Base-by-base conservation (phyloP, 2,888 invertebrate genomes). In the Congeria kusceri region DNA sequence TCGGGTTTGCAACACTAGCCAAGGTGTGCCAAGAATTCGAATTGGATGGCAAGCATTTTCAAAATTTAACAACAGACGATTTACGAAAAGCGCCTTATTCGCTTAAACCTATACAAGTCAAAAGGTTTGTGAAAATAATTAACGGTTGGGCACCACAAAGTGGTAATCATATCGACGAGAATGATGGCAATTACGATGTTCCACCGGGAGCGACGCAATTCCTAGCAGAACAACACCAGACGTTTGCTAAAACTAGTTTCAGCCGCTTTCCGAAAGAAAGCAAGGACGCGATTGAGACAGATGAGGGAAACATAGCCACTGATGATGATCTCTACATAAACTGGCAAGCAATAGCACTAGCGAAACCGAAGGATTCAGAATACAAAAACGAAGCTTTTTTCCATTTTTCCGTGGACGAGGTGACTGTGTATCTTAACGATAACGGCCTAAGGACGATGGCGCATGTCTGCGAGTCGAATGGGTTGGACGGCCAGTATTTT, bases 41-140 rank as follows among this genome's bases (percentile, higher is more conserved):
- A 23, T 66, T 85, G 2, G 83, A 85, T 47, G 85, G 85, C 1
- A 64, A 75, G 23, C 83, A 76, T 65, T 73, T 85, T 27, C 61
- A 59, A n/a, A 65, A 68, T 18, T 47, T 82, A 7, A 75, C 80
- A n/a, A 56, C 53, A 20, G 73, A 70, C 3, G 77, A 81, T 28
- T 28, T 85, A 3, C 29, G 39, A 18, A 32, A 74, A 20, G 80
- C 73, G 53, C 83, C 83, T 15, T 82, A 81, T 57, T 23, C 56
- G 9, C 56, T 85, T 62, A 76, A 72, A 20, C 68, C 71, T 72
- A 73, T 81, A 66, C 74, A 85, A 62, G 66, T 80, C 20, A 64
- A 67, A 15, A 81, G 80, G 64, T 46, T 85, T 3, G 57, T 68
- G 18, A 81, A 72, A 44, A 67, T 85, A 5, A 81, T 83, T 20